Percentiles rank a stretch among this genome's conserved stretches.
Conservation (phyloP, 53 echinoderm and acorn worm genomes). For the Luidia sarsii region DNA sequence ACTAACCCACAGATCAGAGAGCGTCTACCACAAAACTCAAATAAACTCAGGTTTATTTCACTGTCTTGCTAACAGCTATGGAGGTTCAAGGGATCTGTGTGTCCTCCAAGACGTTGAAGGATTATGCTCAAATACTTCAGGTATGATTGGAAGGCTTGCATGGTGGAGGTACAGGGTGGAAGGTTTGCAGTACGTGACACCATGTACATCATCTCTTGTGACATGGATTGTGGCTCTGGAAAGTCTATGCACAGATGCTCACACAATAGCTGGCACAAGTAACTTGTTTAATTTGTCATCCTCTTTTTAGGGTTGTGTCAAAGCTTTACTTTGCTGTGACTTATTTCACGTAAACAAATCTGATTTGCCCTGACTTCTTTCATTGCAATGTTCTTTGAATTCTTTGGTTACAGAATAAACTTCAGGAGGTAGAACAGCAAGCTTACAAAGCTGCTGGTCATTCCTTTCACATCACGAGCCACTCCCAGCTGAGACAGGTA, state of each 20-base stretch:
- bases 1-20: too few species aligned
- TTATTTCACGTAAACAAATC: background rate
- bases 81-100: constrained; percentile 85
- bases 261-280: too few species aligned
- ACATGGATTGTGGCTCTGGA: background rate
- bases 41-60: too few species aligned
- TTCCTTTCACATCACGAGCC: constrained; percentile 84
- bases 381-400: too few species aligned
- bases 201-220: background rate
- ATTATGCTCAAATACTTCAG: constrained; percentile 64
- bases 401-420: constrained; percentile 52
- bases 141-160: too few species aligned
- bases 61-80: constrained; percentile 73
- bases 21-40: too few species aligned
- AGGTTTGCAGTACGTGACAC: too few species aligned
- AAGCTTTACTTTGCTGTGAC: background rate
- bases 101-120: constrained; percentile 52
- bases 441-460: constrained; percentile 71
- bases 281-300: background rate
- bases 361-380: background rate
- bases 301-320: background rate
- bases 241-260: too few species aligned
- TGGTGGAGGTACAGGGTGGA: too few species aligned
- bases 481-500: constrained; percentile 88
- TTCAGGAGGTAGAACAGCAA: constrained; percentile 57